phyloP scores from a whole-genome alignment of 2,797 vertebrate genomes.

The Calcarius lapponicus region DNA sequence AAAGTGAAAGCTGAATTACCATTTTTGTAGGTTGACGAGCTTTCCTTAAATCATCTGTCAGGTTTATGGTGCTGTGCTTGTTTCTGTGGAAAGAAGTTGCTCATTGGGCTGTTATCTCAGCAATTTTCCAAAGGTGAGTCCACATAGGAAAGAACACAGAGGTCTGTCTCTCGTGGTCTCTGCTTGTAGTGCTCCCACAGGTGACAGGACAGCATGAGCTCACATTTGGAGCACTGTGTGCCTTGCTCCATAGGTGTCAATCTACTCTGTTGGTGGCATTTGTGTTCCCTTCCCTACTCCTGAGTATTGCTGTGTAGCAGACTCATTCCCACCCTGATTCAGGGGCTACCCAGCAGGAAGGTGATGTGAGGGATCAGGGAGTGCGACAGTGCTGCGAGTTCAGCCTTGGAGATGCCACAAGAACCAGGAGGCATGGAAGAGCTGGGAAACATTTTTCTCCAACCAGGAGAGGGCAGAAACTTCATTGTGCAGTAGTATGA shows the following conservation, averaged over 20 bases:
- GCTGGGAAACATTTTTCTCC: neutral
- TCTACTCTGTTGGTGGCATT: neutral
- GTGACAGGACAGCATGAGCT: neutral
- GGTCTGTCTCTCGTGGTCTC: accelerated
- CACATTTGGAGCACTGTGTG: neutral
- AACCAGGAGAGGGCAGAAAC: slow-evolving; percentile 21
- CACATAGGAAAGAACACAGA: neutral
- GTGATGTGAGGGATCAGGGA: neutral
- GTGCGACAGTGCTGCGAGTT: neutral
- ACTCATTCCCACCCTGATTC: neutral
- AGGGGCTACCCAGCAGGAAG: neutral
- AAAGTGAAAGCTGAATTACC: neutral
- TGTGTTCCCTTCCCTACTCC: neutral
- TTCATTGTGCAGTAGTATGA: neutral
- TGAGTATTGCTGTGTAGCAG: neutral
- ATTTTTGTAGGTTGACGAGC: neutral
- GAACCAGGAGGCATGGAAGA: neutral
- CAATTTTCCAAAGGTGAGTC: neutral
- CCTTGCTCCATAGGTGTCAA: neutral
- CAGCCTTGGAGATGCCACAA: neutral
- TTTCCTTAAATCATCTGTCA: neutral
- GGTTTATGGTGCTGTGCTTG: neutral
- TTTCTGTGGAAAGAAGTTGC: neutral
- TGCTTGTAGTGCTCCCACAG: neutral
- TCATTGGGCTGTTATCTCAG: neutral